Base-by-base conservation (phyloP, 2,888 invertebrate species). In the Phyto melanocephala region DNA sequence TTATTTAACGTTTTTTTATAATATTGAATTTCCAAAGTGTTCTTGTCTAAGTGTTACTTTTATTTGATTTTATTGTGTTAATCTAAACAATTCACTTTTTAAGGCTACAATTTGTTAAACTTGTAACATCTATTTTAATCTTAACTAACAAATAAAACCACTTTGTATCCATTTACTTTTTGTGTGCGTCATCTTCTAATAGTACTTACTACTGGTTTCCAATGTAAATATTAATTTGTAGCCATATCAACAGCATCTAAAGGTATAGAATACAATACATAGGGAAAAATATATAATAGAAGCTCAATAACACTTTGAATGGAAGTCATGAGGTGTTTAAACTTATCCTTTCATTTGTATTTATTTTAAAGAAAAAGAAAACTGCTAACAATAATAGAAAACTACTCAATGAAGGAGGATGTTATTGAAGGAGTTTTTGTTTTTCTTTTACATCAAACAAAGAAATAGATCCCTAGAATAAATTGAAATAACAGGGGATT, bases 191-290 rank as follows among this genome's bases (percentile, higher is more conserved):
- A 13, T 24, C 17, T 28, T 40, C 13, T 67, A 54, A 67, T 24
- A 37, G 22, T 33, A 52, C 45, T 58, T 68, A 28, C 28, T 28
- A n/a, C 35, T 47, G 37, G 60, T 47, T 54, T 71, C 6, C 45
- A 67, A 72, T 71, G 45, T 77, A 67, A 81, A 81, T 67, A 81
- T 50, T 62, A 60, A 81, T 72, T 81, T 81, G 62, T 62, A 71
- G 45, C 72, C 58, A 47, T 71, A 72, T 65, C 65, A 70, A 35
- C 56, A 47, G 10, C 1, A 42, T 40, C 35, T 68, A 7, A 17
- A 33, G 68, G 7, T 68, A 56, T 13, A 17, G 67, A 35, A 45
- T 33, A 17, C 3, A 13, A 63, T 4, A 13, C 15, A 6, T 6
- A 58, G 13, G n/a, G n/a, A 15, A 37, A 6, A 54, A 70, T 20